Evolutionary conservation across 53 echinoderm and acorn worm species (phyloP), one percentile per base, ranked within the genome.

Genomic region (Crossaster papposus): DNA sequence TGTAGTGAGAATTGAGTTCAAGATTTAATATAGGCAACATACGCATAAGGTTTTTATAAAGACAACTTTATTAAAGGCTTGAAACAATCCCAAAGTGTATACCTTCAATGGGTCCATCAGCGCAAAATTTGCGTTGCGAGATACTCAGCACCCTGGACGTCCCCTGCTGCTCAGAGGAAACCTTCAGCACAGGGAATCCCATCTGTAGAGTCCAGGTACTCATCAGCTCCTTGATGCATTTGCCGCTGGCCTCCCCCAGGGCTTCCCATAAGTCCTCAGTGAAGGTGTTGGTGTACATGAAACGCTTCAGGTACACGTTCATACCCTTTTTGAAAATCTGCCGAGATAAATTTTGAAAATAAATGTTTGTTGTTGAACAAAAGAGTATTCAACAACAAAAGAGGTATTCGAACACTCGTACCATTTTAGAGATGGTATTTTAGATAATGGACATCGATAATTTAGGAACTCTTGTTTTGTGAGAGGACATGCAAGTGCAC

Each of bases 121-220:
- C 96, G 81, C 81, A 94, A 79, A 99, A 99, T 79, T 99, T 99
- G 44, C 92, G 70, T 90, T 99, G 99, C 9, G 90, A 62, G 70
- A 99, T 94, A 23, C 74, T 92, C 30, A 99, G 87, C 68, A 93
- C 90, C 78, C 96, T 95, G 34, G 92, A 91, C 9, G 91, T 91
- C 79, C 95, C 99, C 54, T 99, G 36, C 62, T 92, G 95, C 55
- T 91, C 89, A 28, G 95, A 77, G 24, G 99, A 84, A n/a, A 99
- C 99, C 36, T 93, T 92, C 35, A 99, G 89, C 54, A 96, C 95
- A 18, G 99, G 99, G 81, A 99, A 99, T 26, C 99, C 99, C 99
- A 92, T 99, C 91, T 99, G 96, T 38, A 96, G 95, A 81, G 99
- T 99, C 99, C 99, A 98, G 54, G 99, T 91, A 51, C 90, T 93